Evolutionary conservation across 2,113 vertebrate genomes (phyloP).

Genomic region (Pelobates fuscus): DNA sequence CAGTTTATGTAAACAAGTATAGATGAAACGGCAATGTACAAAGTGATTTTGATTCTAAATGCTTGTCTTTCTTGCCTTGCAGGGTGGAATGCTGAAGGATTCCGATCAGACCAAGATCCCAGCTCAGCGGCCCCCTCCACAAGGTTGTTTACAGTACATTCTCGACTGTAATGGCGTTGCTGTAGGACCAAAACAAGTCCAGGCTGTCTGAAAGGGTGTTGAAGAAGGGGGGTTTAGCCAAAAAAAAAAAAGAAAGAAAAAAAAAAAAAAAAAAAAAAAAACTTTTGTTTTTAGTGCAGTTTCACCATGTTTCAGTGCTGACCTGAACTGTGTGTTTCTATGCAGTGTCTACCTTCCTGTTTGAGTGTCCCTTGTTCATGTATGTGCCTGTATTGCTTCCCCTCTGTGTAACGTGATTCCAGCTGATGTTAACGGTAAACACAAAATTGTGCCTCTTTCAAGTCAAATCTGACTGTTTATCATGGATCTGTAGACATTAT

Average conservation of each 20-base stretch:
- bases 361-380: constrained; percentile 76
- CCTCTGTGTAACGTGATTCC: constrained; percentile 81
- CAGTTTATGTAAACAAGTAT: too few relatives aligned
- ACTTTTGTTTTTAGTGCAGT: constrained; percentile 63
- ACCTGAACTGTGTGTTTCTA: constrained; percentile 89
- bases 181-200: constrained; percentile 84
- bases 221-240: constrained; percentile 69
- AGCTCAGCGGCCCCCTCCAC: constrained; percentile 87
- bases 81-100: constrained; percentile 87
- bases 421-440: constrained; percentile 81
- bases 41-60: too few relatives aligned
- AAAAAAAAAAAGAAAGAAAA: constrained; percentile 59
- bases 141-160: constrained; percentile 96
- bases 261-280: constrained; percentile 53
- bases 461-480: constrained; percentile 77
- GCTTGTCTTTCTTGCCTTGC: constrained; percentile 72
- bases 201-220: constrained; percentile 79
- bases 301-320: constrained; percentile 72
- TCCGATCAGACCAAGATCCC: constrained; percentile 85
- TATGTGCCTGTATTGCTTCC: constrained; percentile 88
- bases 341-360: constrained; percentile 84
- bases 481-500: constrained; percentile 64
- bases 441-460: constrained; percentile 82
- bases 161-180: constrained; percentile 89
- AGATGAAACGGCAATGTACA: too few relatives aligned